phyloP scores from a whole-genome alignment of 2,888 invertebrate genomes.

The Ashinkailepas kermadecensis region DNA sequence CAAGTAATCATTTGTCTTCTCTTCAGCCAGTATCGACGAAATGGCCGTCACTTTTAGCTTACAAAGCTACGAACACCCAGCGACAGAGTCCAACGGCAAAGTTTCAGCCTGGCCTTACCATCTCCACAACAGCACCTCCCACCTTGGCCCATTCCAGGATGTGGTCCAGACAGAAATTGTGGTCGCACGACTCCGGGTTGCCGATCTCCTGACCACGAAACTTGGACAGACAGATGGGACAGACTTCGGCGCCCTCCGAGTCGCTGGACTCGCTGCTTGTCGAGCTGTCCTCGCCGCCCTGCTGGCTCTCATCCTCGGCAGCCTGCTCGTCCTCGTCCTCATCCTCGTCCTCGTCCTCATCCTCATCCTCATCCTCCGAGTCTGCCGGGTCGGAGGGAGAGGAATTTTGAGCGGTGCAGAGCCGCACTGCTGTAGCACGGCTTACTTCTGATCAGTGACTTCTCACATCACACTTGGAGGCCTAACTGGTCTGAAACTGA shows the following conservation, averaged over 20 bases:
- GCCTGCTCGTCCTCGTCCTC: constrained; percentile 23
- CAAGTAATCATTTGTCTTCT: too few relatives aligned
- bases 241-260: constrained; percentile 61
- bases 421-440: too few relatives aligned
- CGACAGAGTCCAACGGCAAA: too few relatives aligned
- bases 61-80: neutral
- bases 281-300: neutral
- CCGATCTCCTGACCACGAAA: constrained; percentile 73
- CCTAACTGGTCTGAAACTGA: too few relatives aligned
- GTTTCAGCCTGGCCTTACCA: too few relatives aligned
- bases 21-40: too few relatives aligned
- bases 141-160: constrained; percentile 86
- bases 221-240: constrained; percentile 78
- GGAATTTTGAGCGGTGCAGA: too few relatives aligned
- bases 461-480: too few relatives aligned
- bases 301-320: too few relatives aligned
- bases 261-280: constrained; percentile 19
- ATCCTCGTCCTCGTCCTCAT: constrained; percentile 23
- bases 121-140: constrained; percentile 24
- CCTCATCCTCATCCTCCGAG: constrained; percentile 24
- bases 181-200: constrained; percentile 77
- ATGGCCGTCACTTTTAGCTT: neutral
- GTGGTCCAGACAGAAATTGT: constrained; percentile 81
- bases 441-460: too few relatives aligned
- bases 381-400: neutral